These are phyloP conservation scores for Octodonta nipae DNA, from an alignment of 2,888 invertebrate species.

Conservation along the genomic window DNA sequence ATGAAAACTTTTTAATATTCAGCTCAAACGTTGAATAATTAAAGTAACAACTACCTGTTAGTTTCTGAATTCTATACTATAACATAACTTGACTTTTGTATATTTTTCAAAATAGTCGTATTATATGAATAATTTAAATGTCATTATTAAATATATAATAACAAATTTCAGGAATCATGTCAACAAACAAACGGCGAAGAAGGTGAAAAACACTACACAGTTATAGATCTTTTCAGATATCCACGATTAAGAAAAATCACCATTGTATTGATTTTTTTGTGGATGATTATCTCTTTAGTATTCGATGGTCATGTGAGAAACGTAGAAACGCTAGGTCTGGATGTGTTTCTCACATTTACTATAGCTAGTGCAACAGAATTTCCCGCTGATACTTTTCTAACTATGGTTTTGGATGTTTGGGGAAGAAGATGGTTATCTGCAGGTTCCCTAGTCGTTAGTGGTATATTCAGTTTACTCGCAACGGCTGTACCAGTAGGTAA, in stretches of 20 bases:
- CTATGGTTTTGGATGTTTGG: conserved; percentile 64
- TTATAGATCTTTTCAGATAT: conserved; percentile 66
- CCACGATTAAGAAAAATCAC: conserved; percentile 65
- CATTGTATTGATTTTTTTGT: conserved; percentile 64
- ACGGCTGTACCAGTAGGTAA: conserved; percentile 59
- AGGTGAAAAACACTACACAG: conserved; percentile 57
- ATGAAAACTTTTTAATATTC: no score
- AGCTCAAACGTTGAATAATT: no score
- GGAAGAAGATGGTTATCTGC: conserved; percentile 76
- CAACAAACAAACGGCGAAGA: conserved; percentile 56
- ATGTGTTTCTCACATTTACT: conserved; percentile 75
- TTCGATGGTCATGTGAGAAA: conserved; percentile 83
- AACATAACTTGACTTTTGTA: no score
- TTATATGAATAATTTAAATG: no score
- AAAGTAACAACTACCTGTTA: no score
- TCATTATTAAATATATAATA: no score
- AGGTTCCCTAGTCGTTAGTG: conserved; percentile 67
- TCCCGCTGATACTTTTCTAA: conserved; percentile 71
- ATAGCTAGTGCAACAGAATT: conserved; percentile 72
- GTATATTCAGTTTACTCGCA: conserved; percentile 66
- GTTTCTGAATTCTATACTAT: no score
- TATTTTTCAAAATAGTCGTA: no score
- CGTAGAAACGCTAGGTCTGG: conserved; percentile 67
- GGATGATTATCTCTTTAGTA: conserved; percentile 81
- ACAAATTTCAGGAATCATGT: conserved; percentile 57